Conservation (phyloP, 2,797 vertebrate species). For the Lagorchestes hirsutus region DNA sequence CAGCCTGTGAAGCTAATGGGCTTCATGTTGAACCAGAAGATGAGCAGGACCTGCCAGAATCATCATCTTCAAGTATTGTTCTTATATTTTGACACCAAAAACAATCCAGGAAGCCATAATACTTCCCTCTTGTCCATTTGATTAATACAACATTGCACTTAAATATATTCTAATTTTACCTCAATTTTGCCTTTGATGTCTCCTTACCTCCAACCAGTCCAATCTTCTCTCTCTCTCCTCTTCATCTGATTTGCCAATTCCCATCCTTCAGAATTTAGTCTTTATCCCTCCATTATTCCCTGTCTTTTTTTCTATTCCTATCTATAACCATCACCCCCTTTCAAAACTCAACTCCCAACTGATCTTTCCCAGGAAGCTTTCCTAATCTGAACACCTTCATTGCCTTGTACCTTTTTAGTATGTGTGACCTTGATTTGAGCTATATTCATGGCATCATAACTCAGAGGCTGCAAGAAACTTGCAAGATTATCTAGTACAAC, state of each 20-base stretch:
- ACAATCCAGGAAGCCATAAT: neutral
- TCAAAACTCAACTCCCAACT: neutral
- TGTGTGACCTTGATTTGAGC: neutral
- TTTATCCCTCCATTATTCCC: neutral
- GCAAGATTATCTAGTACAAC: neutral
- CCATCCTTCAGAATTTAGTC: neutral
- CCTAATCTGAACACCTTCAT: neutral
- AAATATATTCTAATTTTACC: neutral
- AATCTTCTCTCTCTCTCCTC: slow-evolving; percentile 1
- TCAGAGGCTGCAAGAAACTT: neutral
- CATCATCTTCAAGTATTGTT: slow-evolving; percentile 44
- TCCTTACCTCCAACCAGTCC: neutral
- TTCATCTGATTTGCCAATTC: neutral
- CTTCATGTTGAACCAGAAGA: slow-evolving; percentile 76
- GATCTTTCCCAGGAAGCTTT: neutral
- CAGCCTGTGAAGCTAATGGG: slow-evolving; percentile 78
- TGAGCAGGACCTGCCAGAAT: slow-evolving; percentile 71
- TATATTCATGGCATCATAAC: neutral
- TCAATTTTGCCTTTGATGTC: neutral
- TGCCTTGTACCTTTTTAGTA: neutral
- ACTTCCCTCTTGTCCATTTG: neutral
- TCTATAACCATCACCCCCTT: neutral
- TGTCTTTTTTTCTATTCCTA: neutral
- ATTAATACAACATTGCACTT: neutral
- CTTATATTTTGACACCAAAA: neutral